These are phyloP conservation scores for Frieseomelitta varia DNA, from an alignment of 1,140 invertebrate genomes.

Conservation along the genomic window DNA sequence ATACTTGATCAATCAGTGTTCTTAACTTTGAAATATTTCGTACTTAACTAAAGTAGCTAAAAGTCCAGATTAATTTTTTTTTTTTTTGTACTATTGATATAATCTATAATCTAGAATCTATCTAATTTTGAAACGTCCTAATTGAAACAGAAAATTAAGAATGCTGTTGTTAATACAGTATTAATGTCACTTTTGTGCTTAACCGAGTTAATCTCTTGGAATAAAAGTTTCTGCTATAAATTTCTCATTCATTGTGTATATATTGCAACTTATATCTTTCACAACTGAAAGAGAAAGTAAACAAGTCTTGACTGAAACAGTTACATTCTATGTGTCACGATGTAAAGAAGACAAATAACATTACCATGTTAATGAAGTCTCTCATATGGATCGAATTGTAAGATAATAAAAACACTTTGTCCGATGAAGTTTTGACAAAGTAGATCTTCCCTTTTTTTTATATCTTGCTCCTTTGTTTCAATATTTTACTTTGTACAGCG, in stretches of 20 bases:
- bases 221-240: background rate
- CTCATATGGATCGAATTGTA: background rate
- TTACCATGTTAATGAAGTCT: background rate
- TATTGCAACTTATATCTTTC: background rate
- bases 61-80: background rate
- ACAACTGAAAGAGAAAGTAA: background rate
- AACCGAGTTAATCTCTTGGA: background rate
- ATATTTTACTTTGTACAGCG: background rate
- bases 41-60: background rate
- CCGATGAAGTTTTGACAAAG: background rate
- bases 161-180: background rate
- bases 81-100: background rate
- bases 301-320: background rate
- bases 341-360: background rate
- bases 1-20: background rate
- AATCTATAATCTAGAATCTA: background rate
- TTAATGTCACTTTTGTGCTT: background rate
- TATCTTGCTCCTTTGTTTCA: background rate
- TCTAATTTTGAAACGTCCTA: background rate
- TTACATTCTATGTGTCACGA: background rate
- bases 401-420: background rate
- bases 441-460: slow-evolving; percentile 2
- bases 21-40: no score
- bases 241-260: background rate
- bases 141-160: background rate